Base-by-base conservation (phyloP, 2,797 vertebrate genomes). In the Chloroceryle amazona region DNA sequence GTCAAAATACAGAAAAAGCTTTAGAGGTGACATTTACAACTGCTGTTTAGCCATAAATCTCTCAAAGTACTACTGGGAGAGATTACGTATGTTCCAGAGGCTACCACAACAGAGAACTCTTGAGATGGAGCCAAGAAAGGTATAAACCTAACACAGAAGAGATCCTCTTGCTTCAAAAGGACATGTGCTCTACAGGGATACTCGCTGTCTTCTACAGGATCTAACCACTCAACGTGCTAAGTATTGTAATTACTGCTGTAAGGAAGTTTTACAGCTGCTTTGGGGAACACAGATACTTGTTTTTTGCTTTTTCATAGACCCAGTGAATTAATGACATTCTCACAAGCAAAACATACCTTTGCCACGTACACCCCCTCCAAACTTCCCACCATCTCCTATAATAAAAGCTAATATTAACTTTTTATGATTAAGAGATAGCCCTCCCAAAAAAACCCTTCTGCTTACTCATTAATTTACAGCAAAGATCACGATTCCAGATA, bases 161-260 rank as follows among this genome's bases (percentile, higher is more conserved):
- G 28, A 83, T 44, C 23, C 55, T 80, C 47, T 61, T 22, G 23
- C 44, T 81, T 52, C 72, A 60, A 92, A 93, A 62, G 65, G 57
- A 65, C 13, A 9, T 15, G 46, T 2, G 7, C 65, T 79, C 93
- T 71, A 81, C 68, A 71, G 13, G 37, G 71, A 86, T 70, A 89
- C 47, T 86, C 19, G 5, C 19, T 52, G 49, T 67, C 31, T 86
- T 95, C 65, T 76, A 92, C 12, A 37, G 82, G 49, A 62, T 54
- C 37, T 90, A 89, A 67, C 88, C 84, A 63, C 29, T 95, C 83
- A 79, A 16, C 20, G 14, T 20, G 66, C 71, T 68, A 86, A 60
- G 83, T 52, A 44, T 75, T 68, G 91, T 58, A 95, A 92, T 76
- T 96, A 89, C 6, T 72, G 60, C 61, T 83, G 18, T 71, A 93